Conservation (phyloP, 2,888 invertebrate species). For the Tridacna crocea region DNA sequence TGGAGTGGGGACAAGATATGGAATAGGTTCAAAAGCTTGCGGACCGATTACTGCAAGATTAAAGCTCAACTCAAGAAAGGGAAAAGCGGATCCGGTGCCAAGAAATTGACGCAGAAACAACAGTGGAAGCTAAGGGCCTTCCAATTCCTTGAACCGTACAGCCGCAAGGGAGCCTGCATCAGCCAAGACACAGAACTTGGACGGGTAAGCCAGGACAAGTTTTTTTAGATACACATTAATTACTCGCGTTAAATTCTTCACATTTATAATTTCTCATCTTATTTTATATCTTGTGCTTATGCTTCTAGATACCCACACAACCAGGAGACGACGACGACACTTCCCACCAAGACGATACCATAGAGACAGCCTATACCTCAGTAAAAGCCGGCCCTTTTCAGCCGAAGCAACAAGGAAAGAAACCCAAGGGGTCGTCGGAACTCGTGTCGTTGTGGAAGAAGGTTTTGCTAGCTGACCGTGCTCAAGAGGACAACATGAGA, state of each 20-base stretch:
- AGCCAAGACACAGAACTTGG: not conserved
- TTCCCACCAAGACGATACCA: too few species aligned
- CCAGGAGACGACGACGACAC: not conserved
- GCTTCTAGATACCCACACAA: not conserved
- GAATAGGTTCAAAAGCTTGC: conserved; percentile 27
- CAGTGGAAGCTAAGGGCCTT: conserved; percentile 23
- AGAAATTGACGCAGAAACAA: conserved; percentile 21
- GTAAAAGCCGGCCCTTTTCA: too few species aligned
- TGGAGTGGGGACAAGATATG: conserved; percentile 13
- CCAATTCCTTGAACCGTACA: too few species aligned
- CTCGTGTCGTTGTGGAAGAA: not conserved
- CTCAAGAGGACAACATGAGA: not conserved
- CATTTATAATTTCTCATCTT: not conserved
- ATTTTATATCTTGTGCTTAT: not conserved
- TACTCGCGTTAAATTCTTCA: not conserved
- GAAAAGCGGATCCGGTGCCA: conserved; percentile 25
- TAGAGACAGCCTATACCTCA: too few species aligned
- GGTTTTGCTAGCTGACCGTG: conserved; percentile 5
- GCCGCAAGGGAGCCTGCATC: not conserved
- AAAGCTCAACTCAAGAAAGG: conserved; percentile 26
- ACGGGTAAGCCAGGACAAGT: not conserved
- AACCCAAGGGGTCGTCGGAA: too few species aligned
- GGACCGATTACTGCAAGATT: conserved; percentile 23
- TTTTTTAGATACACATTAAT: not conserved
- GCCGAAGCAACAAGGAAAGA: not conserved